phyloP scores from a whole-genome alignment of 2,113 vertebrate genomes.

The Peromyscus polionotus region DNA sequence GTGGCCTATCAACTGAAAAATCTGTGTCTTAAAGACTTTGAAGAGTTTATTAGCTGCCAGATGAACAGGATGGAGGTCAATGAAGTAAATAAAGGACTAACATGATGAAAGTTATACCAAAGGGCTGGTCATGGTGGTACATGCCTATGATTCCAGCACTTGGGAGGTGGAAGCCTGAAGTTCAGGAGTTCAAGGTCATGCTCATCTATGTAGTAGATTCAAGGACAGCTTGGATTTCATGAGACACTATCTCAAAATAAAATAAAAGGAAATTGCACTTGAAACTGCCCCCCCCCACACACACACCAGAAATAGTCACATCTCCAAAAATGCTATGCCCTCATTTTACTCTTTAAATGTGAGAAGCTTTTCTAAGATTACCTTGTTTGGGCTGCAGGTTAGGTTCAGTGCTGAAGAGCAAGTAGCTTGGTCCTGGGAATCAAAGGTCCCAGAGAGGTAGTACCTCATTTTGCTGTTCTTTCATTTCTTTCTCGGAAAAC shows the following conservation, averaged over 20 bases:
- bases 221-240: not conserved
- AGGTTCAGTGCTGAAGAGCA: not conserved
- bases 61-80: constrained; percentile 40
- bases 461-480: not conserved
- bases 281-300: not conserved
- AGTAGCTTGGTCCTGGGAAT: not conserved
- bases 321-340: constrained; percentile 49
- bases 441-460: not conserved
- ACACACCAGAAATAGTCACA: not conserved
- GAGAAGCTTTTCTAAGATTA: constrained; percentile 7
- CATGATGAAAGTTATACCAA: constrained; percentile 3
- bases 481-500: not conserved
- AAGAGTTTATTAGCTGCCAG: constrained; percentile 36
- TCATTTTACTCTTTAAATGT: constrained; percentile 52
- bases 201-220: not conserved
- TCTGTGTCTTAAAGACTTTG: constrained; percentile 51
- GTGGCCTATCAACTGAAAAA: constrained; percentile 42
- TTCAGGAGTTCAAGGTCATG: not conserved
- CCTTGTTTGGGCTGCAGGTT: constrained; percentile 18
- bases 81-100: constrained; percentile 51
- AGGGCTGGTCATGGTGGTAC: not conserved
- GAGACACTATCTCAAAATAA: not conserved
- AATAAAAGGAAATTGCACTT: not conserved
- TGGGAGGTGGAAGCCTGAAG: not conserved
- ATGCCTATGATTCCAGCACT: not conserved